Percentiles rank a stretch among this genome's conserved stretches.
Conservation (phyloP, 2,113 vertebrate species). For the Elaphurus davidianus region DNA sequence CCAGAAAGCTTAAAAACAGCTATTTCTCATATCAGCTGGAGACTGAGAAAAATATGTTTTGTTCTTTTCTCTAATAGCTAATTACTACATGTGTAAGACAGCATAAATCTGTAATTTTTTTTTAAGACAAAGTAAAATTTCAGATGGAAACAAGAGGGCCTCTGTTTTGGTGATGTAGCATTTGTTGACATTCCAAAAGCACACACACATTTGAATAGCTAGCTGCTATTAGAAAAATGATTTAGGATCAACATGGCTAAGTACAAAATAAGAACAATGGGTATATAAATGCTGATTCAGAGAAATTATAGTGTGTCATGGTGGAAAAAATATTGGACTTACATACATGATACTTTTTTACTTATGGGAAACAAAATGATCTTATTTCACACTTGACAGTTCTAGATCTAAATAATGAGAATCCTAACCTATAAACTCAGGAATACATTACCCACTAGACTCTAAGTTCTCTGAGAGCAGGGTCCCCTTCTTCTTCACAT, state of each 20-base stretch:
- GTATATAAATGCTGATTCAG: not conserved
- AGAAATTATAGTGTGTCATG: not conserved
- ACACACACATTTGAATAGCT: not conserved
- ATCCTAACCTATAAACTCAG: not conserved
- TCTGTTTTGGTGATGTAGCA: conserved; percentile 30
- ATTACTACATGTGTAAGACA: not conserved
- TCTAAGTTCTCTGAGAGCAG: not conserved
- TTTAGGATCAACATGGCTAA: not conserved
- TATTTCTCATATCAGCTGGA: not conserved
- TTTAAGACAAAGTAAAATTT: conserved; percentile 45
- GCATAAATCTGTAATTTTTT: not conserved
- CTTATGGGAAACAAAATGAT: not conserved
- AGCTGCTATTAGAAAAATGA: conserved; percentile 23
- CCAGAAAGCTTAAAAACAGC: conserved; percentile 11
- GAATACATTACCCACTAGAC: not conserved
- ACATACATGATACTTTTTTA: not conserved
- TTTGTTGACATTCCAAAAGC: conserved; percentile 45
- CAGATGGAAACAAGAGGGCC: conserved; percentile 33
- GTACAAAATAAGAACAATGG: conserved; percentile 17
- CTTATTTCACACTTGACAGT: not conserved
- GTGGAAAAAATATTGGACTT: not conserved
- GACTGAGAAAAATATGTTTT: not conserved
- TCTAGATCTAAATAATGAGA: not conserved
- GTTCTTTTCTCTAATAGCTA: not conserved
- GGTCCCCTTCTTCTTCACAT: not conserved